A percentile compares a stretch with the other conserved stretches of the same genome.
phyloP scores from a whole-genome alignment of 1,140 invertebrate genomes.

The Drosophila dunni region DNA sequence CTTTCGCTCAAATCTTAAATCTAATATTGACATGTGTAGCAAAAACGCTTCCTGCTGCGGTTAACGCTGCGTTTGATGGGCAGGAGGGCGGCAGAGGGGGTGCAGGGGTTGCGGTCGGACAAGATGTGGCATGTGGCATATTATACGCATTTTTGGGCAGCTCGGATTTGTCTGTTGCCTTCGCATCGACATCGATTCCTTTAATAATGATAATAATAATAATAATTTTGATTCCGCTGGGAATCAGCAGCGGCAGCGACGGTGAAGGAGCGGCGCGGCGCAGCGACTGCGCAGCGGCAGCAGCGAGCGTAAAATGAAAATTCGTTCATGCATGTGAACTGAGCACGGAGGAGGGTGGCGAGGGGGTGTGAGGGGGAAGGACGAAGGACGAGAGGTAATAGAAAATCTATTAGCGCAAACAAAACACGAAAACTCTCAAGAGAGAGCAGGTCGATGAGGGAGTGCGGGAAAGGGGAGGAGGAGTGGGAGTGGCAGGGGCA shows the following conservation, averaged over 20 bases:
- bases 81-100: constrained; percentile 17
- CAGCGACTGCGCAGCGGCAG: neutral
- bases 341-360: constrained; percentile 6
- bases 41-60: constrained; percentile 46
- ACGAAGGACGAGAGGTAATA: constrained; percentile 53
- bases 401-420: constrained; percentile 75
- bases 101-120: too few species aligned
- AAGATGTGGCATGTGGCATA: constrained; percentile 58
- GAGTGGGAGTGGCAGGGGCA: too few species aligned
- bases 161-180: constrained; percentile 50
- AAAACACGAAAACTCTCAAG: constrained; percentile 48
- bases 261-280: neutral
- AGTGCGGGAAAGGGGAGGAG: neutral
- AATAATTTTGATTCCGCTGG: constrained; percentile 71
- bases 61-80: neutral
- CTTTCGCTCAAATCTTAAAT: constrained; percentile 60
- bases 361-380: neutral
- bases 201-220: constrained; percentile 78
- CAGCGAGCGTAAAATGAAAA: constrained; percentile 75
- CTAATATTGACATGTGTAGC: constrained; percentile 74
- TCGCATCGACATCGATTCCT: constrained; percentile 60
- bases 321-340: constrained; percentile 71
- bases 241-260: constrained; percentile 35
- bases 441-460: constrained; percentile 15
- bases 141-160: constrained; percentile 63